These are phyloP conservation scores for Danionella dracula DNA, from an alignment of 2,797 vertebrate genomes.

Conservation along the genomic window DNA sequence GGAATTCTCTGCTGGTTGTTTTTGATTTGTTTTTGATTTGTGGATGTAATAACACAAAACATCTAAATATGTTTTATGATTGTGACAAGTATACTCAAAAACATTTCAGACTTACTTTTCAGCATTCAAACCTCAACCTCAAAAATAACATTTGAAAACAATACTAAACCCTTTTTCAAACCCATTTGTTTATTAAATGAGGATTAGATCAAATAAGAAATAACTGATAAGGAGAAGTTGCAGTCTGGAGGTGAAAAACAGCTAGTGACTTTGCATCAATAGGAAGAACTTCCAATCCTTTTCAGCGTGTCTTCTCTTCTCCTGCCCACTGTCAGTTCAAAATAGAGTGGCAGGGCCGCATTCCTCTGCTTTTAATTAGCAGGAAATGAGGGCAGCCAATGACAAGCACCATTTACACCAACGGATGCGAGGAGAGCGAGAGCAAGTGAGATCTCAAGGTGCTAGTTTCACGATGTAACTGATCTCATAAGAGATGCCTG, in stretches of 20 bases:
- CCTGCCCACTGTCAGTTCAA: not conserved
- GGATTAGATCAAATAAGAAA: not conserved
- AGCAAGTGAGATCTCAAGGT: constrained; percentile 30
- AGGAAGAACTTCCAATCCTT: not conserved
- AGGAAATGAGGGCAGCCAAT: constrained; percentile 53
- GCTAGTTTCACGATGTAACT: constrained; percentile 25
- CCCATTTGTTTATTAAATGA: not conserved
- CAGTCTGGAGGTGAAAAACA: not conserved
- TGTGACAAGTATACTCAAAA: too few species aligned
- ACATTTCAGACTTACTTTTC: too few species aligned
- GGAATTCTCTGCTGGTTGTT: too few species aligned
- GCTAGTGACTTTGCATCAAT: not conserved
- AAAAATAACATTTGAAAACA: too few species aligned
- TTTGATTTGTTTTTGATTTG: too few species aligned
- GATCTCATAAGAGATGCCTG: constrained; percentile 34
- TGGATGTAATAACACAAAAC: too few species aligned
- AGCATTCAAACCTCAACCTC: too few species aligned
- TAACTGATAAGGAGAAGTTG: not conserved
- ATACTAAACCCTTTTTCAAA: not conserved
- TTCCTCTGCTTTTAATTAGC: constrained; percentile 44
- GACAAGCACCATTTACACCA: constrained; percentile 49
- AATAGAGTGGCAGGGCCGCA: not conserved
- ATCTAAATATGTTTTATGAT: too few species aligned
- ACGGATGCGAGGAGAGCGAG: not conserved
- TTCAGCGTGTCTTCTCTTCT: not conserved